Percentiles rank a stretch among this genome's conserved stretches.
Conservation (phyloP, 2,797 vertebrate genomes). For the Sebastes steindachneri region DNA sequence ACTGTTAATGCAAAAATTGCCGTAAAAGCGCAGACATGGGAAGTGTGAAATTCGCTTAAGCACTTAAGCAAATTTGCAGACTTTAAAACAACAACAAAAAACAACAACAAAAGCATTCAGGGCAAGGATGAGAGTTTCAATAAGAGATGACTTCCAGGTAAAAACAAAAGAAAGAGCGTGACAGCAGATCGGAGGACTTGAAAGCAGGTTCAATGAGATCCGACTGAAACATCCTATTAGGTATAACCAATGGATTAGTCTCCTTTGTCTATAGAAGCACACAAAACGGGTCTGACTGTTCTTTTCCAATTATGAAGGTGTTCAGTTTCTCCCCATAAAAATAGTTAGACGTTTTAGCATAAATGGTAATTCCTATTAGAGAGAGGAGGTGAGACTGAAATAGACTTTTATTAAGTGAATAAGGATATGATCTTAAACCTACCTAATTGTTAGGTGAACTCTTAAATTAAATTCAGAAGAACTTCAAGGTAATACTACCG, state of each 20-base stretch:
- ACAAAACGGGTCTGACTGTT: slow-evolving; percentile 41
- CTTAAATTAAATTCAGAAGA: slow-evolving; percentile 7
- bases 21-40: background rate
- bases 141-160: slow-evolving; percentile 70
- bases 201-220: slow-evolving; percentile 56
- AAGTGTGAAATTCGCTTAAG: slow-evolving; percentile 43
- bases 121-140: slow-evolving; percentile 41
- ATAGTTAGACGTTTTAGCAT: slow-evolving; percentile 15
- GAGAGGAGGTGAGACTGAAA: background rate
- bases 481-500: background rate
- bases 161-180: slow-evolving; percentile 37
- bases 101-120: slow-evolving; percentile 10
- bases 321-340: slow-evolving; percentile 22
- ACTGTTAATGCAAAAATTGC: background rate
- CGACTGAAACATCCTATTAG: slow-evolving; percentile 76
- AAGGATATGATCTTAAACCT: slow-evolving; percentile 13
- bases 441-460: background rate
- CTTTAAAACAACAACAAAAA: slow-evolving; percentile 15
- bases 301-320: slow-evolving; percentile 46
- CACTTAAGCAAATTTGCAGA: slow-evolving; percentile 26
- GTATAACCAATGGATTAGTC: slow-evolving; percentile 73
- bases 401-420: background rate
- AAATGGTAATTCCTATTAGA: slow-evolving; percentile 12
- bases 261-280: slow-evolving; percentile 59
- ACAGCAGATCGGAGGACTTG: slow-evolving; percentile 41